phyloP scores from a whole-genome alignment of 2,797 vertebrate genomes.

The Cirrhinus mrigala region DNA sequence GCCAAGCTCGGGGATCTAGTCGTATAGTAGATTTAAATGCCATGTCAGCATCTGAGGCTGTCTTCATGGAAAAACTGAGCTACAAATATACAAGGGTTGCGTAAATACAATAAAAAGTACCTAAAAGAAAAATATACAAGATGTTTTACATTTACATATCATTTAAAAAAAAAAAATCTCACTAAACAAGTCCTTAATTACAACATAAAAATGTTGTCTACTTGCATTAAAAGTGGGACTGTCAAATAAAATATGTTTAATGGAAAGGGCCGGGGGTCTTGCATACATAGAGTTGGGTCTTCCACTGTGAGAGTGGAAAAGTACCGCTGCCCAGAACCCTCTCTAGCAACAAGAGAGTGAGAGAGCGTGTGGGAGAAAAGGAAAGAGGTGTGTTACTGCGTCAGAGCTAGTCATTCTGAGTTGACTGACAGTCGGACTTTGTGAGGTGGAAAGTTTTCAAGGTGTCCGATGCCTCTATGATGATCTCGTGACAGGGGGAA shows the following conservation, averaged over 20 bases:
- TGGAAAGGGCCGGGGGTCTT: background rate
- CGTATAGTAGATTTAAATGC: background rate
- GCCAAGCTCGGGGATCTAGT: background rate
- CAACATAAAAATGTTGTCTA: background rate
- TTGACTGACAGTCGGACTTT: slow-evolving; percentile 27
- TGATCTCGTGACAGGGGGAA: slow-evolving; percentile 43
- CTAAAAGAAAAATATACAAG: background rate
- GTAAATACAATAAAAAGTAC: background rate
- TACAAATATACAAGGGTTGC: background rate
- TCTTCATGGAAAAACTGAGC: background rate
- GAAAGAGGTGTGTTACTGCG: slow-evolving; percentile 49
- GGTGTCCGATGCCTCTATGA: slow-evolving; percentile 45
- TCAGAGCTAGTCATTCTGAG: slow-evolving; percentile 40
- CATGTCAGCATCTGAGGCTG: background rate
- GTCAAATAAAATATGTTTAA: background rate
- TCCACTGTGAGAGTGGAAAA: slow-evolving; percentile 71
- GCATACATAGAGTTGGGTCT: background rate
- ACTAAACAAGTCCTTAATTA: background rate
- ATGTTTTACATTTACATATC: background rate
- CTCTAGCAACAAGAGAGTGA: background rate
- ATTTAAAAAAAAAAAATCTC: too few relatives aligned
- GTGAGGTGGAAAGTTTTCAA: slow-evolving; percentile 45
- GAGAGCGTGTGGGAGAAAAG: slow-evolving; percentile 52
- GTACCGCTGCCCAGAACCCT: slow-evolving; percentile 51
- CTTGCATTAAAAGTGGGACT: background rate